Base-by-base conservation (phyloP, 2,113 vertebrate genomes). In the Centropristis striata region DNA sequence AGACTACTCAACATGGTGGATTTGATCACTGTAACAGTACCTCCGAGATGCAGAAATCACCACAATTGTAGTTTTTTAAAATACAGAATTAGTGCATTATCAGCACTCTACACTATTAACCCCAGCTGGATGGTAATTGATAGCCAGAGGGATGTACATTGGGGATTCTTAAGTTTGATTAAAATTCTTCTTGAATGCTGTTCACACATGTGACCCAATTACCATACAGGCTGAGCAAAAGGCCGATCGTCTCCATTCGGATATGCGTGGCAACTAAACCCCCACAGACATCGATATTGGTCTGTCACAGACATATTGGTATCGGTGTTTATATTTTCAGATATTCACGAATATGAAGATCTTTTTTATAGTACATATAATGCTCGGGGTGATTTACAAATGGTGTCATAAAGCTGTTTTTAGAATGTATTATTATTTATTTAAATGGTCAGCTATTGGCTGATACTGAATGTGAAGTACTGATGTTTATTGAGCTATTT, bases 191-290 rank as follows among this genome's bases (percentile, higher is more conserved):
- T 65, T 60, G 79, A 91, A 81, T 92, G 89, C 85, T 81, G 63
- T 92, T 93, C 83, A 80, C 90, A 90, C 85, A 84, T 73, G 85
- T 90, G 91, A 92, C 86, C 89, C 85, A 90, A 51, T 90, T 93
- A 88, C 63, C n/a, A n/a, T 70, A 55, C 32, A 2, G 14, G 57
- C 63, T 53, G 68, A 66, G 78, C 69, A 44, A 85, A 85, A 68
- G 25, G 64, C 74, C 41, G 15, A 42, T 36, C 12, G 21, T 83
- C 55, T 74, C 23, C 74, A 55, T 37, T 37, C 47, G 78, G 44
- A 58, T 28, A 49, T 36, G 65, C 11, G 39, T 41, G 32, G 4
- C 32, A 32, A 4, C 4, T 32, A 32, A 32, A 32, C 32, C 32
- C 32, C 3, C 4, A 32, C 32, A 4, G 32, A 32, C 32, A 32